Evolutionary conservation across 2,888 invertebrate species (phyloP).

Genomic region (Lithophane socia): DNA sequence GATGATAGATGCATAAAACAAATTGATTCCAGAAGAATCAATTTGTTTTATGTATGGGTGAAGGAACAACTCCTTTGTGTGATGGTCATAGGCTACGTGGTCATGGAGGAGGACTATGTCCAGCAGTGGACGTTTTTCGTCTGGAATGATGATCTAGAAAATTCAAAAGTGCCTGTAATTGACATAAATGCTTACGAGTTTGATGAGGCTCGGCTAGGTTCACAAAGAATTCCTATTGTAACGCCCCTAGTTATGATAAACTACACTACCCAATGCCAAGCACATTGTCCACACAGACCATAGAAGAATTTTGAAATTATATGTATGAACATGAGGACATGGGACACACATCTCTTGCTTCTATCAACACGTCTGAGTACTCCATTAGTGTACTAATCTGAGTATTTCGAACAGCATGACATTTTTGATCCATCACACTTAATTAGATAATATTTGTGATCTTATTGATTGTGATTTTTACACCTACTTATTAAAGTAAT

Average conservation of each 20-base stretch:
- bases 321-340: too few species aligned
- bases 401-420: neutral
- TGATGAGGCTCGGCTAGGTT: neutral
- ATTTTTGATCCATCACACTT: conserved; percentile 40
- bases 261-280: neutral
- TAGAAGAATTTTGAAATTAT: neutral
- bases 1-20: too few species aligned
- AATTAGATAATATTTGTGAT: conserved; percentile 58
- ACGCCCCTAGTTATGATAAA: neutral
- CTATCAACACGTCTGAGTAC: neutral
- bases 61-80: neutral
- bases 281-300: neutral
- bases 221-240: neutral
- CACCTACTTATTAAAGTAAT: conserved; percentile 49
- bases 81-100: neutral
- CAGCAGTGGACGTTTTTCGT: neutral
- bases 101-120: neutral
- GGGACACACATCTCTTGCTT: neutral
- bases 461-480: conserved; percentile 67
- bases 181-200: too few species aligned
- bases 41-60: neutral
- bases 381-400: conserved; percentile 35
- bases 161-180: too few species aligned
- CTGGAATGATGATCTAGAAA: too few species aligned
- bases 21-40: too few species aligned